Base-by-base conservation (phyloP, 2,888 invertebrate species). In the Drosophila rubida region DNA sequence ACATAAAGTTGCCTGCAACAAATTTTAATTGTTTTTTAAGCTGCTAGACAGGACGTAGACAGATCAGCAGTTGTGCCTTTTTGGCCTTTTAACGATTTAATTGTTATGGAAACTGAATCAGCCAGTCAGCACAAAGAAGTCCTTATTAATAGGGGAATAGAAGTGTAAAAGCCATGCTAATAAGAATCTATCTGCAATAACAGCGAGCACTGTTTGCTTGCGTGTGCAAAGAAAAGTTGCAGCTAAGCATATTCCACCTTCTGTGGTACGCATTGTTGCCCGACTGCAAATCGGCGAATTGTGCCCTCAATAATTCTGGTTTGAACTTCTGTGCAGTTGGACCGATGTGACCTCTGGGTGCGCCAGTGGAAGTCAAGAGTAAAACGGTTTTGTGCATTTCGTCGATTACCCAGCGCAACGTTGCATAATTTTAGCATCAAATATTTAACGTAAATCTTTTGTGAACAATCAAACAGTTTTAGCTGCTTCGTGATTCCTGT, bases 361-460 rank as follows among this genome's bases (percentile, higher is more conserved):
- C 39, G 42, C 51, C 54, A 51, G 13, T 25, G 45, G 60, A 57
- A 75, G 69, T 72, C 75, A 63, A 59, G 69, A 54, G 44, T 51
- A 72, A 73, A 73, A 69, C 45, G 45, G 63, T 68, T 71, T 71
- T 86, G 66, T 77, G 80, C 84, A 83, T 84, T 85, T 84, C 69
- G 64, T 53, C 82, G 82, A 81, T 81, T 84, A 85, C 74, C 85
- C 74, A 87, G 63, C 66, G 82, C 79, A 80, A 88, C 86, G 71
- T 87, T 84, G 88, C 82, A 88, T 86, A 88, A 88, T 86, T 86
- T 83, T 51, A 80, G 66, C 72, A 75, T 84, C 89, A 86, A 86
- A 86, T 86, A 86, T 88, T 86, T 84, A 85, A 72, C 69, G 87
- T 67, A 84, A 88, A 73, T 85, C 87, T 83, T 84, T 87, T 78